Base-by-base conservation (phyloP, 1,140 invertebrate genomes). In the Anastatus disparis region DNA sequence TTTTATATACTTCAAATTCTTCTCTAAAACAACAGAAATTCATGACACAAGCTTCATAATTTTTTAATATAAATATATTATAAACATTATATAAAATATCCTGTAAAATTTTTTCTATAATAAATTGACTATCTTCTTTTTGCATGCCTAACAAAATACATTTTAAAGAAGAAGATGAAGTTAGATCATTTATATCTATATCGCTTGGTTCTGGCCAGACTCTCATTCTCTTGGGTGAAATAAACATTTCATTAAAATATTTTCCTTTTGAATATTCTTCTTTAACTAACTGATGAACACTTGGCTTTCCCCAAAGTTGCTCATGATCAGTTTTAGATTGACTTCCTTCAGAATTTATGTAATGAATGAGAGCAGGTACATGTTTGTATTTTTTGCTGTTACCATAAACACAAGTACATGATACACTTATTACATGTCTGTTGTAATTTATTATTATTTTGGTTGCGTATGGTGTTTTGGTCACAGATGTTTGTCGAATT, bases 301-400 rank as follows among this genome's bases (percentile, higher is more conserved):
- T 70, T 7, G 76, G 73, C 22, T 71, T 74, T 22, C 68, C 75
- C 71, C 76, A 76, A 38, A 75, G 50, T 53, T 75, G 69, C 31
- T 74, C 70, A 8, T n/a, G n/a, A n/a, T n/a, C n/a, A n/a, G n/a
- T n/a, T n/a, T n/a, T n/a, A n/a, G n/a, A n/a, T n/a, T n/a, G 38
- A 59, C 75, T 75, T 56, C 50, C 24, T 6, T 74, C 63, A 69
- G 70, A 50, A 55, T 76, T 74, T 22, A 77, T 68, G 29, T 42
- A 77, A 46, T 75, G 46, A 31, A 74, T 71, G 10, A 76, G 53
- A 48, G 70, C 72, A 27, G 70, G 59, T 38, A 77, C 42, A 46
- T 75, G 72, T 61, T 74, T 77, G 53, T 72, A 77, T 56, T 72
- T 73, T 22, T 50, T 52, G 44, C 68, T 70, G 40, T 72, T 10